Base-by-base conservation (phyloP, 2,113 vertebrate genomes). In the Pteruthius melanotis region DNA sequence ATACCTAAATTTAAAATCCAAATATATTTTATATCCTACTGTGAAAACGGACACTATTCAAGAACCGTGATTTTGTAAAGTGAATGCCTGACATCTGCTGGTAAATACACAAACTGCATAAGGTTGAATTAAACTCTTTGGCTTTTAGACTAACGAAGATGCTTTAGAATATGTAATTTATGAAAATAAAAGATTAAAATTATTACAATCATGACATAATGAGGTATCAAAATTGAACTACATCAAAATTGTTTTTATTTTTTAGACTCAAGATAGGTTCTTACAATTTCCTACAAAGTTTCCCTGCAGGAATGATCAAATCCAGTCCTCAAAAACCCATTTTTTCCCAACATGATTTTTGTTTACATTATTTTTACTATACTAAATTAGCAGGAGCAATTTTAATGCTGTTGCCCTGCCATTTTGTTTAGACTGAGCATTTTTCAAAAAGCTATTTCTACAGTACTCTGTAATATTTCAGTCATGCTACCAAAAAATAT, bases 21-120 rank as follows among this genome's bases (percentile, higher is more conserved):
- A 82, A 13, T 9, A 56, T 59, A n/a, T 57, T 45, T 18, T 4
- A 19, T 5, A 44, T 0, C 8, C 33, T 68, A 4, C 27, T 42
- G 19, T 24, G 52, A 75, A 94, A 84, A 89, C 2, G 17, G 14
- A 28, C 14, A 44, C 12, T 68, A 80, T 22, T 22, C 47, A 52
- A 57, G 39, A 7, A 9, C 33, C 4, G 17, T 14, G 47, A 14
- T 27, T 69, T 90, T 92, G 44, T 39, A 24, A 96, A 95, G 95
- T 35, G 68, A 96, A 93, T 30, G 95, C 39, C 95, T 97, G 98
- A 95, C 98, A 98, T 65, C 98, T 98, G 94, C 96, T 98, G 98
- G 97, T 31, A 47, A 31, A 56, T 12, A n/a, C 4, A 44, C 28
- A 89, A 88, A 96, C 47, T 72, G 52, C 37, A 31, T 4, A 28